Evolutionary conservation across 2,113 vertebrate species (phyloP).

Genomic region (Archocentrus centrarchus): DNA sequence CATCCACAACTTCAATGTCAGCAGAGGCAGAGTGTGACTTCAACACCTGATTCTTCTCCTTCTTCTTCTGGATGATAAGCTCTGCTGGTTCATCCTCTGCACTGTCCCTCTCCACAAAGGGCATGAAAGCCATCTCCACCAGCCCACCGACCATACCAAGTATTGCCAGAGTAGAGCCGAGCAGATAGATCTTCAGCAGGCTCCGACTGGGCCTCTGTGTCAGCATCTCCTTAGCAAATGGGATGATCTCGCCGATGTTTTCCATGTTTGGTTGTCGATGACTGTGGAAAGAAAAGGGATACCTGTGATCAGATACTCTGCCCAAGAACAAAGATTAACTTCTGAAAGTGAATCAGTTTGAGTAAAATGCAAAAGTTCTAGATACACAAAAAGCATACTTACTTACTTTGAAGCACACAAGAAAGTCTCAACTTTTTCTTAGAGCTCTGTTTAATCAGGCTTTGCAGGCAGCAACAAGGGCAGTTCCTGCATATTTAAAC

Average conservation of each 20-base stretch:
- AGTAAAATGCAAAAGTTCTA: neutral
- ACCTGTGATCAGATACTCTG: neutral
- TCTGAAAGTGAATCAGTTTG: neutral
- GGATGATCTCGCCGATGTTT: constrained; percentile 85
- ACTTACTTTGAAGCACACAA: constrained; percentile 58
- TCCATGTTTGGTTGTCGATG: constrained; percentile 79
- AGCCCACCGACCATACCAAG: constrained; percentile 85
- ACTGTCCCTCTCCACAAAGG: constrained; percentile 76
- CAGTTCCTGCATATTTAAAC: constrained; percentile 65
- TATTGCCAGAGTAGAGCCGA: constrained; percentile 88
- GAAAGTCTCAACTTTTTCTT: neutral
- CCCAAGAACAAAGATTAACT: neutral
- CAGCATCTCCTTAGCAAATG: constrained; percentile 88
- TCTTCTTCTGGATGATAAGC: constrained; percentile 4
- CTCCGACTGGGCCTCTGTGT: constrained; percentile 82
- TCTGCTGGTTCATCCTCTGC: constrained; percentile 60
- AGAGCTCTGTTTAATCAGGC: constrained; percentile 22
- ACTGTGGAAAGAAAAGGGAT: constrained; percentile 5
- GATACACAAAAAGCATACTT: constrained; percentile 45
- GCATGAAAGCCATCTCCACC: constrained; percentile 85
- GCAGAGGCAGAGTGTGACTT: constrained; percentile 21
- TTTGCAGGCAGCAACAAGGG: constrained; percentile 28
- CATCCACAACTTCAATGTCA: constrained; percentile 32
- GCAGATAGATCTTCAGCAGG: constrained; percentile 89
- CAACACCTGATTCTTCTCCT: constrained; percentile 22